Evolutionary conservation across 2,888 invertebrate genomes (phyloP).

Genomic region (Lasius platythorax): DNA sequence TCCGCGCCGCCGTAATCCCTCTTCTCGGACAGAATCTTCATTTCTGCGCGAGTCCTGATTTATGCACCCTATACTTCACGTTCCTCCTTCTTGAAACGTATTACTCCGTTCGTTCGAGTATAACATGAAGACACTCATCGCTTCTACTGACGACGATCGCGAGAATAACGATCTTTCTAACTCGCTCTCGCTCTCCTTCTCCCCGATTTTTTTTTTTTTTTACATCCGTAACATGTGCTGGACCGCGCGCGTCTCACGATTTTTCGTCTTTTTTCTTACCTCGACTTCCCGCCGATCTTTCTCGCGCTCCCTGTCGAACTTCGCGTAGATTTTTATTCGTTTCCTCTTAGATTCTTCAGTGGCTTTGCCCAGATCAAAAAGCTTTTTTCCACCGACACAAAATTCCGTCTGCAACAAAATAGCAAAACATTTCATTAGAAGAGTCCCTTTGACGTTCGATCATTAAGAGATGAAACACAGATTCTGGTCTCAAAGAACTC

Average conservation of each 20-base stretch:
- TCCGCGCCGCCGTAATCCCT: slow-evolving; percentile 43
- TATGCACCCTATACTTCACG: slow-evolving; percentile 43
- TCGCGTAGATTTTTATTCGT: slow-evolving; percentile 42
- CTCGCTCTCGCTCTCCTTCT: background rate
- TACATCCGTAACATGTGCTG: slow-evolving; percentile 39
- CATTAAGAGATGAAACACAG: slow-evolving; percentile 57
- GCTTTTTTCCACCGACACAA: slow-evolving; percentile 27
- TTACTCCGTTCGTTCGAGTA: slow-evolving; percentile 48
- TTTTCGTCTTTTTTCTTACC: slow-evolving; percentile 23
- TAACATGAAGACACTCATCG: slow-evolving; percentile 53
- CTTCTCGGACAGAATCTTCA: slow-evolving; percentile 56
- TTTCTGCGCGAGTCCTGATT: slow-evolving; percentile 58
- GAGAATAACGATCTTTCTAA: slow-evolving; percentile 31
- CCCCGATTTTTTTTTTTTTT: background rate
- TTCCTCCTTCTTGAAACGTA: slow-evolving; percentile 40
- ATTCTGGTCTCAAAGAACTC: slow-evolving; percentile 33
- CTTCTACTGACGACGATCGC: slow-evolving; percentile 30
- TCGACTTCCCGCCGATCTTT: slow-evolving; percentile 7
- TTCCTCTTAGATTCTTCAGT: slow-evolving; percentile 39
- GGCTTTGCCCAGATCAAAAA: slow-evolving; percentile 51
- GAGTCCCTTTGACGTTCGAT: slow-evolving; percentile 53
- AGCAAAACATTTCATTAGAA: slow-evolving; percentile 64
- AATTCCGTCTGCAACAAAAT: slow-evolving; percentile 70
- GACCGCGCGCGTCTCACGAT: slow-evolving; percentile 33
- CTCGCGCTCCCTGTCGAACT: slow-evolving; percentile 12